Evolutionary conservation across 2,888 invertebrate genomes (phyloP).

Genomic region (Smittia sp.): DNA sequence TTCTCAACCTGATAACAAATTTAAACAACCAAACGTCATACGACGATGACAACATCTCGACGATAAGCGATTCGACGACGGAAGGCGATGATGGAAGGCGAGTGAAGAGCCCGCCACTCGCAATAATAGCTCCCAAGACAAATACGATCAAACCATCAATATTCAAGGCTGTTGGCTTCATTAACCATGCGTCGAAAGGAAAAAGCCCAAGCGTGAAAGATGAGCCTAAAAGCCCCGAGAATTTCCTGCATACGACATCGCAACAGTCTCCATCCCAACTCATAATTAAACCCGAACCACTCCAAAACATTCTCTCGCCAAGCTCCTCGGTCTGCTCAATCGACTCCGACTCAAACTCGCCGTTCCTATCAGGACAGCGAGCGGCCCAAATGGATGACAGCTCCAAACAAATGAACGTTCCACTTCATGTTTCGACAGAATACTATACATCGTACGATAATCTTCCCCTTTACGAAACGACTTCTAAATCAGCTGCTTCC

Average conservation of each 20-base stretch:
- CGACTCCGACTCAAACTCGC: constrained; percentile 28
- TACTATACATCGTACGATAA: constrained; percentile 15
- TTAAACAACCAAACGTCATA: constrained; percentile 45
- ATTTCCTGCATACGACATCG: background rate
- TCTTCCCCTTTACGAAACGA: background rate
- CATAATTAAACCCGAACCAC: constrained; percentile 4
- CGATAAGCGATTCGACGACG: constrained; percentile 26
- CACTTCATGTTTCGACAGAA: background rate
- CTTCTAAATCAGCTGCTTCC: background rate
- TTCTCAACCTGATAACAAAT: constrained; percentile 65
- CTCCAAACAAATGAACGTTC: background rate
- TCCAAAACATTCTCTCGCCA: constrained; percentile 7
- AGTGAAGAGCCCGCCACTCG: constrained; percentile 50
- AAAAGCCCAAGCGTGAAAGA: constrained; percentile 17
- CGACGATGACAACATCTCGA: constrained; percentile 42
- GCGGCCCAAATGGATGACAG: background rate
- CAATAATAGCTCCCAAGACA: constrained; percentile 52
- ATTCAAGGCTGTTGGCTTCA: constrained; percentile 53
- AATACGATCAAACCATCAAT: constrained; percentile 52
- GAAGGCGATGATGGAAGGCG: constrained; percentile 6
- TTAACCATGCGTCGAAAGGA: constrained; percentile 44
- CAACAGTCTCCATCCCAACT: background rate
- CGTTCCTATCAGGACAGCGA: background rate
- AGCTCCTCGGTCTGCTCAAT: constrained; percentile 19
- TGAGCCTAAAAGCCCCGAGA: constrained; percentile 31